Conservation (phyloP, 2,888 invertebrate genomes). For the Xestia ashworthii region DNA sequence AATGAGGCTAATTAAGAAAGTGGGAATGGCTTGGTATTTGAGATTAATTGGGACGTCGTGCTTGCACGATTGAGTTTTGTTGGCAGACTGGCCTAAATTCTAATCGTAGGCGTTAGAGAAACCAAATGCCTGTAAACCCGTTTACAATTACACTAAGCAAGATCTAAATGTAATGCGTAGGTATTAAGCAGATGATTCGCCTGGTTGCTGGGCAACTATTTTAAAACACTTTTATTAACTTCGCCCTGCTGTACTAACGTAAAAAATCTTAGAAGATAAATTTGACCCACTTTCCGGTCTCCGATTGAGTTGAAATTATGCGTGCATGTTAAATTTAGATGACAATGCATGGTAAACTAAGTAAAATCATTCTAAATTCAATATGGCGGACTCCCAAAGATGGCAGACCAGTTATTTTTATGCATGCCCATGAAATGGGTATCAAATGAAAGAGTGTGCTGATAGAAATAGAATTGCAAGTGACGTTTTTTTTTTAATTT, state of each 20-base stretch:
- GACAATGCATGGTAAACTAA: not conserved
- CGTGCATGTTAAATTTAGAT: not conserved
- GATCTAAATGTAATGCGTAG: not conserved
- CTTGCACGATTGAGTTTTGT: slow-evolving; percentile 21
- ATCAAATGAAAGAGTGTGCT: not conserved
- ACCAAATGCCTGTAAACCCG: not conserved
- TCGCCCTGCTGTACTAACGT: not conserved
- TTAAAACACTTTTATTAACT: not conserved
- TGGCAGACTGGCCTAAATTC: not conserved
- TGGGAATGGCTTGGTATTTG: slow-evolving; percentile 23
- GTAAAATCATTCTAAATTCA: not conserved
- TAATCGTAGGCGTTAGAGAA: not conserved
- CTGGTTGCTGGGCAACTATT: not conserved
- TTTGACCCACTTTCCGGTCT: not conserved
- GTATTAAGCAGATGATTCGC: not conserved
- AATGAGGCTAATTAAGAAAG: slow-evolving; percentile 48
- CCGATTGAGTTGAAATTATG: not conserved
- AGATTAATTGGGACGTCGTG: slow-evolving; percentile 19
- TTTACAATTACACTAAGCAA: not conserved
- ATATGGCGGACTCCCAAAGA: not conserved
- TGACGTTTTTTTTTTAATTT: too few species aligned
- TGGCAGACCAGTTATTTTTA: not conserved
- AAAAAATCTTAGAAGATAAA: not conserved
- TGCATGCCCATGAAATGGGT: not conserved
- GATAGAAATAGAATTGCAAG: not conserved